phyloP scores from a whole-genome alignment of 2,797 vertebrate genomes.

The Morus bassanus region DNA sequence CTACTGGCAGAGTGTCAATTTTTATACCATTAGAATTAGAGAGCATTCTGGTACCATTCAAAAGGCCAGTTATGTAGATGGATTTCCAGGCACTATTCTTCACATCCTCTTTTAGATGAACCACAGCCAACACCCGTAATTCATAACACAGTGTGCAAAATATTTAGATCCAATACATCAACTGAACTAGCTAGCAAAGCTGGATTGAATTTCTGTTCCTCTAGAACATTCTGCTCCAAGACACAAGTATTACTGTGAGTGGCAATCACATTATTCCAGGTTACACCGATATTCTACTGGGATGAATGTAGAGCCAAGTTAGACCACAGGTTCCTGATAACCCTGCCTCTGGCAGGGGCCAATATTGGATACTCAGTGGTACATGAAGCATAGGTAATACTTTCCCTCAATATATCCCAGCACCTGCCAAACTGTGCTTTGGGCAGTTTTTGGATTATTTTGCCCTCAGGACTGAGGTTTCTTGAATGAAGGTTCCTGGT shows the following conservation, averaged over 20 bases:
- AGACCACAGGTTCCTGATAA: neutral
- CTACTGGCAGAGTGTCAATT: neutral
- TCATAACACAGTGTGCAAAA: rapidly evolving
- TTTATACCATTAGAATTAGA: neutral
- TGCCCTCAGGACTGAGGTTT: neutral
- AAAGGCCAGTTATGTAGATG: neutral
- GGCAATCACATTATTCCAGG: neutral
- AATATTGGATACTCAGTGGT: neutral
- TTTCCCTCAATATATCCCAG: neutral
- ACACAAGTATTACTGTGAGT: too few relatives aligned
- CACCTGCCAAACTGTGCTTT: neutral
- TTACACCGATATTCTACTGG: neutral
- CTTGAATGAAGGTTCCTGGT: neutral
- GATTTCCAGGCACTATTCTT: neutral
- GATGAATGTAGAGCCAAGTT: neutral
- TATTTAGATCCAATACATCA: neutral
- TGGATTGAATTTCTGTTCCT: neutral
- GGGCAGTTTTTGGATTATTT: neutral
- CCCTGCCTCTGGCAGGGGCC: neutral
- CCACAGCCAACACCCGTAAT: neutral
- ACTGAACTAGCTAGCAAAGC: neutral
- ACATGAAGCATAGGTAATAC: rapidly evolving
- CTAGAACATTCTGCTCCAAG: neutral
- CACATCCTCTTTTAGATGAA: neutral
- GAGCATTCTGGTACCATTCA: neutral